Evolutionary conservation across 2,797 vertebrate genomes (phyloP), one percentile per base, ranked within the genome.

Genomic region (Lithobates pipiens): DNA sequence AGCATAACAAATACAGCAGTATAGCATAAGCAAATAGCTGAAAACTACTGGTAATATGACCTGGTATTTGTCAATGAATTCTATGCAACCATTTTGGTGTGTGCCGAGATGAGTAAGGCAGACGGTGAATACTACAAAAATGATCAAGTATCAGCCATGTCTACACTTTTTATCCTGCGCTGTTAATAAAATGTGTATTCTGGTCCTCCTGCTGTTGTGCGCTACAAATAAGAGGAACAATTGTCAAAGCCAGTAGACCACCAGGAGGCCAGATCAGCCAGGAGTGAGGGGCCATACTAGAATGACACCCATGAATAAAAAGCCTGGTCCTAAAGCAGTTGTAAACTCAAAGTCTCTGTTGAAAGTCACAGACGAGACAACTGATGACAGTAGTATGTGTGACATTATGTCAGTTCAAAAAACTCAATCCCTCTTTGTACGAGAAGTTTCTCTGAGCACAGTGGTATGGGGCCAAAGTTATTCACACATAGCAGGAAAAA

Each of bases 331-430:
- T 7, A 74, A n/a, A 74, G 72, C 42, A 74, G 39, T 44, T 46
- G n/a, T 42, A 72, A 23, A 44, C 39, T 44, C n/a, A 42, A 25
- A 44, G 23, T 42, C 25, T 23, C 6, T 74, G 25, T 50, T 74
- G 23, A 27, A 46, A 10, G 42, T 46, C 72, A 25, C 71, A 13
- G 21, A 23, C 46, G 11, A 39, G 10, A 6, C 34, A 29, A 32
- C 34, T 54, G 16, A 70, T 34, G 50, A 71, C 78, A 61, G 54
- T 61, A 80, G 77, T 34, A 46, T 29, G n/a, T 69, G 1, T 32
- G 76, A 39, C n/a, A 68, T 67, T 18, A 29, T 74, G 63, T 61
- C 75, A 77, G 75, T 63, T 63, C 75, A 76, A 76, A 29, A 77
- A 77, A 21, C 29, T 10, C 34, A 32, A 36, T 34, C 39, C 44